Conservation (phyloP, 2,888 invertebrate genomes). For the Zonitis immaculata region DNA sequence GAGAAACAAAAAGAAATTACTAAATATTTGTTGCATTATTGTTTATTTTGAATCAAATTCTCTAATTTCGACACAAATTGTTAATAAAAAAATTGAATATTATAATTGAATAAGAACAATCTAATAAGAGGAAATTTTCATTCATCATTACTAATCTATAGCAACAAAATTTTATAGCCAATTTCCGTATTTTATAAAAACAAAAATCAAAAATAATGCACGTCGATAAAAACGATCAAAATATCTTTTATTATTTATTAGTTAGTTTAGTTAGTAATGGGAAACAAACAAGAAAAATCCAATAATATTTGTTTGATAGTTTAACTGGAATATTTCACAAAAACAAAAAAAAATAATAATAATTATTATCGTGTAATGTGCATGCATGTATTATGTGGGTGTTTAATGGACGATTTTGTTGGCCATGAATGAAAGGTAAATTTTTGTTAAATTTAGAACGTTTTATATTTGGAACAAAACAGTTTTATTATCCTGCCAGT, state of each 20-base stretch:
- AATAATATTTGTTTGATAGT: not conserved
- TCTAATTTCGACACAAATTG: conserved; percentile 17
- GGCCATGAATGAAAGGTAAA: conserved; percentile 26
- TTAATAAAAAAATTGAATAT: conserved; percentile 5
- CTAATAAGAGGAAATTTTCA: not conserved
- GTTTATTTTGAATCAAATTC: too few relatives aligned
- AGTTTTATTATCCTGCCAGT: conserved; percentile 23
- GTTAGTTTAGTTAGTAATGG: too few relatives aligned
- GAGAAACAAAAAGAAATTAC: too few relatives aligned
- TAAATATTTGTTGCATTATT: too few relatives aligned
- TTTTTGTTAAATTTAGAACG: conserved; percentile 22
- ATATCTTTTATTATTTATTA: too few relatives aligned
- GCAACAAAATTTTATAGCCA: not conserved
- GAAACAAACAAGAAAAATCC: too few relatives aligned
- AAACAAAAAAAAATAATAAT: conserved; percentile 5
- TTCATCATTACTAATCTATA: not conserved
- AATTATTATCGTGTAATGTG: conserved; percentile 7
- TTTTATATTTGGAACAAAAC: conserved; percentile 23
- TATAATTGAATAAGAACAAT: not conserved
- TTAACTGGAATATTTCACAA: conserved; percentile 1
- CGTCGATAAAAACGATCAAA: too few relatives aligned
- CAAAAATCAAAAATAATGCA: too few relatives aligned
- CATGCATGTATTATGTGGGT: conserved; percentile 15
- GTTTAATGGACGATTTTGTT: conserved; percentile 25
- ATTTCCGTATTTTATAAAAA: not conserved